Conservation (phyloP, 2,888 invertebrate species). For the Trimorus sp. region DNA sequence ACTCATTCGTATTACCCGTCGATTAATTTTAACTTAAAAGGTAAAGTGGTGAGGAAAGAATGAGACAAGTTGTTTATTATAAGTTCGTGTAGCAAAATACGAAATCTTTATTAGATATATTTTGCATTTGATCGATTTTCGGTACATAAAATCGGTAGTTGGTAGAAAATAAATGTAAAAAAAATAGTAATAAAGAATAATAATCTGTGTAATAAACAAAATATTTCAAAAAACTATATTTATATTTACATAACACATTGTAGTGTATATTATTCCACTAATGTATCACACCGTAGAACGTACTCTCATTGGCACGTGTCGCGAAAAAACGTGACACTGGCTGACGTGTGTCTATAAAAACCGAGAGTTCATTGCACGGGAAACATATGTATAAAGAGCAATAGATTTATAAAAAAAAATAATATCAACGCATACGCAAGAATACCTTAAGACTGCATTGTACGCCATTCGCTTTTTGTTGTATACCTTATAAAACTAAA, state of each 20-base stretch:
- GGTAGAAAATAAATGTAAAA: constrained; percentile 30
- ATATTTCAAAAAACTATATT: constrained; percentile 32
- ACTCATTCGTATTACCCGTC: no score
- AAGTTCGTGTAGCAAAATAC: constrained; percentile 44
- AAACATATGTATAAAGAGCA: constrained; percentile 29
- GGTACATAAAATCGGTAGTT: constrained; percentile 19
- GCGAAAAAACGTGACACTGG: constrained; percentile 22
- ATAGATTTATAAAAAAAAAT: constrained; percentile 13
- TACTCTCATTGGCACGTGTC: constrained; percentile 13
- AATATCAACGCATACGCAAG: background rate
- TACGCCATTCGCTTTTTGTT: constrained; percentile 16
- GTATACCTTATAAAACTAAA: constrained; percentile 19
- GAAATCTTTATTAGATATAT: constrained; percentile 47
- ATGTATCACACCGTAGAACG: constrained; percentile 35
- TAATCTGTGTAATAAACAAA: constrained; percentile 9
- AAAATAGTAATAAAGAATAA: constrained; percentile 19
- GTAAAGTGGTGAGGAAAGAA: no score
- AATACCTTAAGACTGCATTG: background rate
- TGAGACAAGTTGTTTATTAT: no score
- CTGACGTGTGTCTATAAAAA: constrained; percentile 12
- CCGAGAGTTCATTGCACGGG: constrained; percentile 39
- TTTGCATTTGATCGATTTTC: constrained; percentile 26
- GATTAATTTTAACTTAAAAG: no score
- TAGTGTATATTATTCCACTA: constrained; percentile 34
- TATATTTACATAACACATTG: constrained; percentile 35